These are phyloP conservation scores for Dolichotis patagonum DNA, from an alignment of 2,113 vertebrate species.

Conservation along the genomic window DNA sequence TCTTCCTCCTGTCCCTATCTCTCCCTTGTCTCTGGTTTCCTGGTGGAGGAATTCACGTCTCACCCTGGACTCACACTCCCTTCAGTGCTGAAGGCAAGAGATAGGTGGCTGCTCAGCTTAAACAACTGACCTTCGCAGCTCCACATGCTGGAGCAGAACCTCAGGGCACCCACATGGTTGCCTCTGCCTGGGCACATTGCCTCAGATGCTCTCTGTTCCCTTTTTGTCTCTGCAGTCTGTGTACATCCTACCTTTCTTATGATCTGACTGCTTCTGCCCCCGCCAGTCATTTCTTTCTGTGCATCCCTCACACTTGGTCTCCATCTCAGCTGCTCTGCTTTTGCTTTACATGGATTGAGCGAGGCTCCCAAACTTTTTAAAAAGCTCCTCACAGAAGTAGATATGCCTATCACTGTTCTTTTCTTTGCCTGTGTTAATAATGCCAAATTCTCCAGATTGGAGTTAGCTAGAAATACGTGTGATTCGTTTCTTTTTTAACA, in stretches of 20 bases:
- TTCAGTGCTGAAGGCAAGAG: not conserved
- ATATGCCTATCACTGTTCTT: fast-evolving
- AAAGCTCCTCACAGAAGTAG: not conserved
- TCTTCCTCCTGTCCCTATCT: not conserved
- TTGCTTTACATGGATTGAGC: not conserved
- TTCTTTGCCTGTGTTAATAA: not conserved
- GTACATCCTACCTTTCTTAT: not conserved
- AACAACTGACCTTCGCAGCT: no score
- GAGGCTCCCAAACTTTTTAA: not conserved
- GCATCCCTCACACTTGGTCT: not conserved
- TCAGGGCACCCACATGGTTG: fast-evolving
- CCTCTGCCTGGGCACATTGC: not conserved
- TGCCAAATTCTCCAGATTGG: not conserved
- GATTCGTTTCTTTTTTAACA: not conserved
- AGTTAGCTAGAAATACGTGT: not conserved
- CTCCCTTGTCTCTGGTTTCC: not conserved
- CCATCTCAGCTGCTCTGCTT: not conserved
- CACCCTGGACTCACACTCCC: fast-evolving
- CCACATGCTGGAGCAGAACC: fast-evolving
- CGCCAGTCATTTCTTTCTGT: not conserved
- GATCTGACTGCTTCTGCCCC: not conserved
- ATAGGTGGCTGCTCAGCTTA: not conserved
- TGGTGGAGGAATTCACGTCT: not conserved
- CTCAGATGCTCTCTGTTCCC: not conserved
- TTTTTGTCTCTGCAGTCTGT: not conserved